Evolutionary conservation across 2,888 invertebrate species (phyloP).

Genomic region (Tetragonula carbonaria): DNA sequence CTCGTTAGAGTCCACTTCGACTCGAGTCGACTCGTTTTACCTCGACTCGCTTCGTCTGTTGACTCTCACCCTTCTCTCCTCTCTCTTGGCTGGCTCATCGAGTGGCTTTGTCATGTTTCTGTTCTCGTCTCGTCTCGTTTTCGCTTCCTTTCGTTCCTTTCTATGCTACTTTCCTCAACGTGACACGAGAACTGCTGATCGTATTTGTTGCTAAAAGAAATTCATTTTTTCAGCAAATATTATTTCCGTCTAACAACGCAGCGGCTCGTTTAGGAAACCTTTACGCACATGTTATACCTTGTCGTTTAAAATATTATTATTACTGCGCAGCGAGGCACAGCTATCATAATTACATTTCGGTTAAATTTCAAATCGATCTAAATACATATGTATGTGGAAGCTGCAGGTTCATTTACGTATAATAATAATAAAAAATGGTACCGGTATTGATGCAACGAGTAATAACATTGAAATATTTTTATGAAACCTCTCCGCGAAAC

Average conservation of each 20-base stretch:
- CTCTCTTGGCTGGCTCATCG: not conserved
- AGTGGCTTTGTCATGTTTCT: slow-evolving; percentile 11
- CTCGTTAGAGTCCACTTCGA: slow-evolving; percentile 21
- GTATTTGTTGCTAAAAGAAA: not conserved
- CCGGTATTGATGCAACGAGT: not conserved
- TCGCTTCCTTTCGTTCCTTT: slow-evolving; percentile 4
- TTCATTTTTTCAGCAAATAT: not conserved
- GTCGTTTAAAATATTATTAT: too few species aligned
- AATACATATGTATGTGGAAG: not conserved
- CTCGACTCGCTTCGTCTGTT: slow-evolving; percentile 14
- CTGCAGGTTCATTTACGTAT: not conserved
- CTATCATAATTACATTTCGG: not conserved
- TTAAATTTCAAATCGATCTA: not conserved
- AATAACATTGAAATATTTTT: not conserved
- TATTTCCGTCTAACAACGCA: not conserved
- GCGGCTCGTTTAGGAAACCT: not conserved
- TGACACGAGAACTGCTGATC: not conserved
- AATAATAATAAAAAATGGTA: not conserved
- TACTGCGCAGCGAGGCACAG: not conserved
- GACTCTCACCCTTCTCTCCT: slow-evolving; percentile 20
- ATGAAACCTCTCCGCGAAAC: not conserved
- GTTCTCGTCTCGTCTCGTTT: slow-evolving; percentile 19
- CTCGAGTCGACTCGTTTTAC: slow-evolving; percentile 29
- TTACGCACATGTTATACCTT: not conserved
- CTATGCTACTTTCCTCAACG: not conserved